Percentiles rank a stretch among this genome's conserved stretches.
Evolutionary conservation across 2,113 vertebrate species (phyloP).

Genomic region (Ondatra zibethicus): DNA sequence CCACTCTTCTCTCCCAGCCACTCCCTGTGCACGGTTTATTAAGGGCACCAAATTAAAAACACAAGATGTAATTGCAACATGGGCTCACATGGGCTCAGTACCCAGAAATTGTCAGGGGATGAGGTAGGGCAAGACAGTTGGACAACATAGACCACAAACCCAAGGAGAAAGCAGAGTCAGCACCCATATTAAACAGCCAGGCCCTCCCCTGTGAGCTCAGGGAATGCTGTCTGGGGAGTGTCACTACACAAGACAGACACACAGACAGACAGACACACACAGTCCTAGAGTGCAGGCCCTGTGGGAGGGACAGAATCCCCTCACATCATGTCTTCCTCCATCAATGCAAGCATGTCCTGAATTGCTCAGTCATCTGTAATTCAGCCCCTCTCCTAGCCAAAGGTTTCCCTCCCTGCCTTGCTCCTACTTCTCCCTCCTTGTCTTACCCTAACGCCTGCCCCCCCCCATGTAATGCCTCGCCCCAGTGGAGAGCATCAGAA

Average conservation of each 20-base stretch:
- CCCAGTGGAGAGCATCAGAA: background rate
- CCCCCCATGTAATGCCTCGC: background rate
- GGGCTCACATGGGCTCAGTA: background rate
- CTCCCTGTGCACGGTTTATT: background rate
- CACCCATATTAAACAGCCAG: background rate
- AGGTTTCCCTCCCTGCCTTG: background rate
- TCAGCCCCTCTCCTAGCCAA: background rate
- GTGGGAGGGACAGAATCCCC: background rate
- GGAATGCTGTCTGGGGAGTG: background rate
- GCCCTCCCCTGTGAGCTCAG: background rate
- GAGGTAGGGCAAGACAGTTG: background rate
- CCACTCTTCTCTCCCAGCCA: background rate
- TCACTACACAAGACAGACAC: background rate
- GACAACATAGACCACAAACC: background rate
- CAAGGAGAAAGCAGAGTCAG: background rate
- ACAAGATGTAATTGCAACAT: background rate
- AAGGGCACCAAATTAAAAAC: slow-evolving; percentile 47
- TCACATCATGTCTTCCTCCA: fast-evolving
- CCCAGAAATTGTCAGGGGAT: background rate
- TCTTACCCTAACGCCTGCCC: background rate
- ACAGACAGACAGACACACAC: background rate
- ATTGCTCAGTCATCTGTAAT: background rate
- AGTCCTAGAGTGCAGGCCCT: background rate
- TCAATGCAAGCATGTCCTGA: background rate
- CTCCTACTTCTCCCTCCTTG: background rate